These are phyloP conservation scores for Brenthis daphne DNA, from an alignment of 2,888 invertebrate species.

Conservation along the genomic window DNA sequence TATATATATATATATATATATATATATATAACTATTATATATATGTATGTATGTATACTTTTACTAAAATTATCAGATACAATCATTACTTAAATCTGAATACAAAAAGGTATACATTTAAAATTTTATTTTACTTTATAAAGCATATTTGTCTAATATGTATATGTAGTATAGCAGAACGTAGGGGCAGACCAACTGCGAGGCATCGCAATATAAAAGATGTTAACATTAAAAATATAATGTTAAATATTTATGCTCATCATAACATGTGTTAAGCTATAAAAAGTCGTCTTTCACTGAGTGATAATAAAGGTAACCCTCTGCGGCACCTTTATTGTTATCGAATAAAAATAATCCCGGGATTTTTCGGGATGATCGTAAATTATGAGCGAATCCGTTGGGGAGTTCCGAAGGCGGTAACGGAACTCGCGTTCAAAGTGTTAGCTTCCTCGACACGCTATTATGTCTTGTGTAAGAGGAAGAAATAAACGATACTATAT, in stretches of 20 bases:
- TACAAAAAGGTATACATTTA: no score
- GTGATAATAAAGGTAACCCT: slow-evolving; percentile 82
- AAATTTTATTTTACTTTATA: no score
- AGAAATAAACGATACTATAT: slow-evolving; percentile 22
- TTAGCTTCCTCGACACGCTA: slow-evolving; percentile 46
- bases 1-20: no score
- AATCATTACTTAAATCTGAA: no score
- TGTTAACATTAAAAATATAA: slow-evolving; percentile 23
- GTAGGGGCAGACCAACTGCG: no score
- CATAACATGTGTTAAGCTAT: slow-evolving; percentile 74
- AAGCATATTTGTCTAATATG: no score
- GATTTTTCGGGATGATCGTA: slow-evolving; percentile 81
- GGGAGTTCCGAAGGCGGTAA: slow-evolving; percentile 48
- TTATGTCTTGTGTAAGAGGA: slow-evolving; percentile 26
- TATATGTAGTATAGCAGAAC: no score
- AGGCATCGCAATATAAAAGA: neutral
- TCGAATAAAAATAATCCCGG: slow-evolving; percentile 81
- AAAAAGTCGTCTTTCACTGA: slow-evolving; percentile 71
- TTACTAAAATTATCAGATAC: no score
- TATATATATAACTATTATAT: no score
- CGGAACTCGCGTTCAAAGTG: slow-evolving; percentile 45
- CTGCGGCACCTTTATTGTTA: slow-evolving; percentile 80
- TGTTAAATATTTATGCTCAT: slow-evolving; percentile 43
- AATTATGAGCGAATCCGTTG: slow-evolving; percentile 75
- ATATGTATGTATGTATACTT: no score